Evolutionary conservation across 2,797 vertebrate genomes (phyloP).

Genomic region (Anguilla pacifica): DNA sequence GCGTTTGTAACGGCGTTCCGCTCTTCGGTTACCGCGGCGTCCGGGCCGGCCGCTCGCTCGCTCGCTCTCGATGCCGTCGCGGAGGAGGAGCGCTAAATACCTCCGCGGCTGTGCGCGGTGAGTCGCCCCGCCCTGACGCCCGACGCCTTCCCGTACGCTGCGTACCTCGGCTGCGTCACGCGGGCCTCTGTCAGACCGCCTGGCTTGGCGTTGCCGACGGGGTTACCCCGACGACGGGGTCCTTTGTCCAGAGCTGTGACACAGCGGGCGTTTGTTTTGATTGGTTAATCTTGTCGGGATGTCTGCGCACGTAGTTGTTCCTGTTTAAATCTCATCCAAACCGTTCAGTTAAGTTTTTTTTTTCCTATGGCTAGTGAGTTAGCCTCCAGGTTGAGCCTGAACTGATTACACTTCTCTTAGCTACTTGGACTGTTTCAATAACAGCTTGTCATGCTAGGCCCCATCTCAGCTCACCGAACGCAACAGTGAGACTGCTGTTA

Average conservation of each 20-base stretch:
- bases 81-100: background rate
- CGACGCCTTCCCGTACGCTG: background rate
- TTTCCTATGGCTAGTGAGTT: background rate
- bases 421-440: background rate
- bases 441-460: background rate
- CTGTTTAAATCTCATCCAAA: background rate
- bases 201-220: background rate
- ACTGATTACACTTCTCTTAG: background rate
- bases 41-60: too few species aligned
- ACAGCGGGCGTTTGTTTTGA: background rate
- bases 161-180: background rate
- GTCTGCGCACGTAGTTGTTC: background rate
- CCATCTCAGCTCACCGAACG: too few species aligned
- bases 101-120: background rate
- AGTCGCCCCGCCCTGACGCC: background rate
- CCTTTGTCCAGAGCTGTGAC: background rate
- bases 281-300: background rate
- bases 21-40: background rate
- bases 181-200: background rate
- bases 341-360: background rate
- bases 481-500: background rate
- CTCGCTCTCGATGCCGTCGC: too few species aligned
- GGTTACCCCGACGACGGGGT: background rate
- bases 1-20: background rate
- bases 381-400: background rate